Evolutionary conservation across 2,888 invertebrate genomes (phyloP).

Genomic region (Drosophila sordidula): DNA sequence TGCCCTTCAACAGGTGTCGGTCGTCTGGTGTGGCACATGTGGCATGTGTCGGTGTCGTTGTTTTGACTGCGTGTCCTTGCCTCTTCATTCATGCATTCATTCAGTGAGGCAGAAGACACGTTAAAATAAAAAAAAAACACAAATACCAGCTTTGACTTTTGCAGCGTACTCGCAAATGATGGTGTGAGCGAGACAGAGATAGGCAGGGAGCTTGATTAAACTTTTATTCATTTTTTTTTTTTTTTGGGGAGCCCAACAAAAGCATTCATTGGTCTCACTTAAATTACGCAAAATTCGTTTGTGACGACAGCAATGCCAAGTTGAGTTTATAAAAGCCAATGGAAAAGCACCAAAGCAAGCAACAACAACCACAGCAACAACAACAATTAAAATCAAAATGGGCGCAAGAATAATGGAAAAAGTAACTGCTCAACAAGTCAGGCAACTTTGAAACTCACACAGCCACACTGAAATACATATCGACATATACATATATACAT

Average conservation of each 20-base stretch:
- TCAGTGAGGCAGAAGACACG: constrained; percentile 17
- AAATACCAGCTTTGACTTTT: too few relatives aligned
- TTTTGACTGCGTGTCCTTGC: constrained; percentile 64
- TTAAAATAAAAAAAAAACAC: constrained; percentile 27
- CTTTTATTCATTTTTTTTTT: neutral
- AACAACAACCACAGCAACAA: constrained; percentile 44
- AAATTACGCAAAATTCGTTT: constrained; percentile 54
- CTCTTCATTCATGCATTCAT: constrained; percentile 60
- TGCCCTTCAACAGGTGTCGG: constrained; percentile 73
- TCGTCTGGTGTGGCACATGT: constrained; percentile 54
- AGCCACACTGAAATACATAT: constrained; percentile 13
- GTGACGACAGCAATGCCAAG: constrained; percentile 54
- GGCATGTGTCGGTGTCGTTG: constrained; percentile 61
- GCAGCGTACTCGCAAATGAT: neutral
- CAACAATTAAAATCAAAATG: constrained; percentile 70
- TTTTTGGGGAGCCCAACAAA: constrained; percentile 22
- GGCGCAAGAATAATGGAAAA: constrained; percentile 81
- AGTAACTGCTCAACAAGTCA: constrained; percentile 78
- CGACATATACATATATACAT: constrained; percentile 17
- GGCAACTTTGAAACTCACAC: constrained; percentile 64
- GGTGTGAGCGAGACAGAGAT: neutral
- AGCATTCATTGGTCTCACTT: constrained; percentile 40
- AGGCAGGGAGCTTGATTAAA: constrained; percentile 14
- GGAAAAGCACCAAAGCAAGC: constrained; percentile 69
- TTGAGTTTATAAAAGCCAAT: constrained; percentile 72